Evolutionary conservation across 1,140 invertebrate species (phyloP), one percentile per base, ranked within the genome.

Genomic region (Zophobas morio): DNA sequence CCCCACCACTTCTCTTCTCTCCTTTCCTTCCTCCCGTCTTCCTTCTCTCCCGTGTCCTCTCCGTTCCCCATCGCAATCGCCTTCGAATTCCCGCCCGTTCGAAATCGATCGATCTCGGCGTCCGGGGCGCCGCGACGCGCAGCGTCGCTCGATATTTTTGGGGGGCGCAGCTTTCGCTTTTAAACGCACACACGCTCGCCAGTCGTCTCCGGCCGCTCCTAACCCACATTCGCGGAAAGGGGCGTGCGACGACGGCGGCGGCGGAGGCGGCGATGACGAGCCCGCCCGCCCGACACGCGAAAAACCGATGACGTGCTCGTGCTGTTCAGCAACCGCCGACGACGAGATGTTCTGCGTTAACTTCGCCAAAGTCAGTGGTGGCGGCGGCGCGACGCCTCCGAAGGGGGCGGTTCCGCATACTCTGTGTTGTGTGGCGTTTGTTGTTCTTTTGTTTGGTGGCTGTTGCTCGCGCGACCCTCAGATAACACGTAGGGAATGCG

Each of bases 291-390:
- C 36, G 20, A 40, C 32, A 70, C 39, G 63, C 20, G 63, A 46
- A 49, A 5, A 39, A 32, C 51, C 47, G 34, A 56, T 72, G 47
- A 51, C 70, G 70, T 51, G 47, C 47, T 56, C 46, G 46, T 51
- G 47, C 46, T 56, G 32, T 37, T 39, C 6, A 20, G 36, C 34
- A 2, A 32, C 46, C 33, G 46, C 51, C 33, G 54, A 6, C 20
- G 34, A 71, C 57, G 63, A 51, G 6, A 75, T 75, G 74, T 75
- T 75, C 56, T 75, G 74, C 63, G 74, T 75, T 0, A 75, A 75
- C 54, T 75, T 75, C 49, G 57, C 74, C 33, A 75, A 75, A 75
- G 74, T 75, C 60, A 75, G 74, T 75, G n/a, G 36, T 33, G 20
- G 33, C 8, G 54, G 1, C 34, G 49, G 6, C 49, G 49, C 49